phyloP scores from a whole-genome alignment of 2,888 invertebrate species.

The Troglohyphantes excavatus region DNA sequence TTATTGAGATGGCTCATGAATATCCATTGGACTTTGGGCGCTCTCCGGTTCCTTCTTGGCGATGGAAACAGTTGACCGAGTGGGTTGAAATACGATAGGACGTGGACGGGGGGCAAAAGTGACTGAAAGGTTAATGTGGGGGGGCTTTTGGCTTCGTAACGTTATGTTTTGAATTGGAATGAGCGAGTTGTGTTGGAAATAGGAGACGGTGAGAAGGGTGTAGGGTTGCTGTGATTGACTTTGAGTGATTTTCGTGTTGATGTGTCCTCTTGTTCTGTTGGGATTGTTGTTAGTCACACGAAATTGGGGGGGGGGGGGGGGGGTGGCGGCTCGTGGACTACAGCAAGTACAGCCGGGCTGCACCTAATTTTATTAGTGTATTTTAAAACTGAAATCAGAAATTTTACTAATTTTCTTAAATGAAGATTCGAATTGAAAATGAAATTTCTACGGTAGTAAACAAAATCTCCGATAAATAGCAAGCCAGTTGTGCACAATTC shows the following conservation, averaged over 20 bases:
- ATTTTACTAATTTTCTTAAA: too few relatives aligned
- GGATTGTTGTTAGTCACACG: background rate
- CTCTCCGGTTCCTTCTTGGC: background rate
- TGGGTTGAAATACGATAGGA: background rate
- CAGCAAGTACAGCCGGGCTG: too few relatives aligned
- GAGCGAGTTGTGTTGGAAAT: background rate
- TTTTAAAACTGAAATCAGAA: too few relatives aligned
- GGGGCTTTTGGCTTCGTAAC: background rate
- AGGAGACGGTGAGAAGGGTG: background rate
- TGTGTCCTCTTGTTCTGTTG: background rate
- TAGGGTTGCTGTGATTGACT: background rate
- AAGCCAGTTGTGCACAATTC: too few relatives aligned
- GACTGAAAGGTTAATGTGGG: constrained; percentile 21
- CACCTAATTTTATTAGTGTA: too few relatives aligned
- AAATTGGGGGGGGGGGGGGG: too few relatives aligned
- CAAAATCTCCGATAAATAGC: too few relatives aligned
- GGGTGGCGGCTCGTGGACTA: too few relatives aligned
- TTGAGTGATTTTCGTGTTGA: background rate
- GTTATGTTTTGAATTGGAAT: constrained; percentile 11
- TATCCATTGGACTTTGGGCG: background rate
- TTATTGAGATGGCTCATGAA: background rate
- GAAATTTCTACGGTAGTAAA: too few relatives aligned
- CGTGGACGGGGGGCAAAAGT: background rate
- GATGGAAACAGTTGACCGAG: background rate
- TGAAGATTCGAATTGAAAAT: too few relatives aligned